These are phyloP conservation scores for Drosophila busckii DNA, from an alignment of 1,140 invertebrate species.

Conservation along the genomic window DNA sequence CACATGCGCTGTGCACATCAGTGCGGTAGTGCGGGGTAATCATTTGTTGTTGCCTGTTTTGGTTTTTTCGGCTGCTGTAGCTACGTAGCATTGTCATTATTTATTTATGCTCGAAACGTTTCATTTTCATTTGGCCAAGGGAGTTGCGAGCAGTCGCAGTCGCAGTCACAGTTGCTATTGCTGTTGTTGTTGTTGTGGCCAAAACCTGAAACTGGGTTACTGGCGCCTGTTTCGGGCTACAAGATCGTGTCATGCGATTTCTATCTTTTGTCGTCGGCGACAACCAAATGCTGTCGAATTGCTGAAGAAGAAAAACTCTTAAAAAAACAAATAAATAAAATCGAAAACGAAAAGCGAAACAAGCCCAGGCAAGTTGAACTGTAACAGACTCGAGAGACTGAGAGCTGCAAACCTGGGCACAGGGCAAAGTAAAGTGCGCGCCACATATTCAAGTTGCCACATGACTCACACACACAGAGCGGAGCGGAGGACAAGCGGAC, in stretches of 20 bases:
- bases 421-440: conserved; percentile 69
- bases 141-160: conserved; percentile 49
- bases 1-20: background rate
- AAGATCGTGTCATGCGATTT: conserved; percentile 76
- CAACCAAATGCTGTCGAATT: conserved; percentile 40
- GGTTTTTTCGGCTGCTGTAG: conserved; percentile 28
- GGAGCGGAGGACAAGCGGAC: conserved; percentile 13
- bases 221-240: conserved; percentile 76
- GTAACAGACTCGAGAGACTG: conserved; percentile 41
- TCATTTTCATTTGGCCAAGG: conserved; percentile 72
- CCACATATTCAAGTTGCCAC: conserved; percentile 1
- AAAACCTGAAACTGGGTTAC: conserved; percentile 72
- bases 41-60: conserved; percentile 73
- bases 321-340: conserved; percentile 22
- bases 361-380: background rate
- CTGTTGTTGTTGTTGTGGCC: conserved; percentile 17
- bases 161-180: conserved; percentile 12
- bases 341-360: conserved; percentile 18
- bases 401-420: conserved; percentile 40
- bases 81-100: conserved; percentile 59
- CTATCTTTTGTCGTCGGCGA: conserved; percentile 65
- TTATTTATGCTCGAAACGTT: conserved; percentile 75
- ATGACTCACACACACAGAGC: conserved; percentile 55
- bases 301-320: conserved; percentile 66
- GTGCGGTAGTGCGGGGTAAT: conserved; percentile 21